These are phyloP conservation scores for Cichladusa arquata DNA, from an alignment of 2,113 vertebrate species.

Conservation along the genomic window DNA sequence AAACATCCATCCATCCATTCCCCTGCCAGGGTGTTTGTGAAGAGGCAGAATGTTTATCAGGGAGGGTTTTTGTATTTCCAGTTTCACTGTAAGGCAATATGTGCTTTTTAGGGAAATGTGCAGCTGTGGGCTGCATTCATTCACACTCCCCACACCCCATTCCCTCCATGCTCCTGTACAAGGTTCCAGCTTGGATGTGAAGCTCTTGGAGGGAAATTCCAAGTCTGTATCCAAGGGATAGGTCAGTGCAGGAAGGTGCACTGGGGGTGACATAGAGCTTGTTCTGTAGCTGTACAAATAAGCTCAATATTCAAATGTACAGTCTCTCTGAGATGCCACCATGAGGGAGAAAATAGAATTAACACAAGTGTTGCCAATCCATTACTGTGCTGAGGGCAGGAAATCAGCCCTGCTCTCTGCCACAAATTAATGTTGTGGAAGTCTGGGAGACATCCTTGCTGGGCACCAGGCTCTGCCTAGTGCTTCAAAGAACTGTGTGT, in stretches of 20 bases:
- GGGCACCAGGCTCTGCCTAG: not conserved
- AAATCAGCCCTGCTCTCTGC: not conserved
- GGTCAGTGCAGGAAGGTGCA: not conserved
- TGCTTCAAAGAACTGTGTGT: not conserved
- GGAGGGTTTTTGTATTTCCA: not conserved
- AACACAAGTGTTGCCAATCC: not conserved
- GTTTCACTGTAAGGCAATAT: not conserved
- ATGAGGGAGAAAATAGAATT: not conserved
- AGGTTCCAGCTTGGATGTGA: not conserved
- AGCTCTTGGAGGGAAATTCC: not conserved
- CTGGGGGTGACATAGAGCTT: fast-evolving
- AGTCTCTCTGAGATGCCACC: not conserved
- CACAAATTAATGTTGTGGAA: not conserved
- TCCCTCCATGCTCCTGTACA: not conserved
- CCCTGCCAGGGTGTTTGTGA: not conserved
- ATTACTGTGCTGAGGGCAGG: not conserved
- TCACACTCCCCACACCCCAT: not conserved
- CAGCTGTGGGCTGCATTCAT: not conserved
- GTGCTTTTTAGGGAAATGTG: not conserved
- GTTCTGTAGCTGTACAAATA: not conserved
- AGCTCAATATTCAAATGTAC: not conserved
- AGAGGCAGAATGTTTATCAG: not conserved
- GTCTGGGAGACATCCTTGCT: not conserved
- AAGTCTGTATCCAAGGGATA: not conserved
- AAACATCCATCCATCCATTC: not conserved